A percentile compares a stretch with the other conserved stretches of the same genome.
Conservation (phyloP, 2,113 vertebrate species). For the Dolichotis patagonum region DNA sequence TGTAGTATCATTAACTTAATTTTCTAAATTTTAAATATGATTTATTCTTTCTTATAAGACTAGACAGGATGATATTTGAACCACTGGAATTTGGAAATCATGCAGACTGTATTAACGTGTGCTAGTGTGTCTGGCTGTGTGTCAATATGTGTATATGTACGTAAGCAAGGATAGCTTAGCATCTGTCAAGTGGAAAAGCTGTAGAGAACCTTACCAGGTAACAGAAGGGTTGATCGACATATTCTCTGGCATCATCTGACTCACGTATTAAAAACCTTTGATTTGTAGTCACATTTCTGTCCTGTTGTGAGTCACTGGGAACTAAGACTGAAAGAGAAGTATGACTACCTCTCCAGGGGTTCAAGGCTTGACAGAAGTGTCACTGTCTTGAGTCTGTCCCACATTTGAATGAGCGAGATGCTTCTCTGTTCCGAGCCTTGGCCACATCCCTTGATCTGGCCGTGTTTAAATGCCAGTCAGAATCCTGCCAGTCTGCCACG, state of each 20-base stretch:
- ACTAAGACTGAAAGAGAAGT: background rate
- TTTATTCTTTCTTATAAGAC: constrained; percentile 24
- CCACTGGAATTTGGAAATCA: background rate
- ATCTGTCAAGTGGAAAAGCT: background rate
- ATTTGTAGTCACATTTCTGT: background rate
- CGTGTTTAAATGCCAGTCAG: background rate
- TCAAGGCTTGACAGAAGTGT: background rate
- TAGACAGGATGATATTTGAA: constrained; percentile 6
- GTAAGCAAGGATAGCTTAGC: background rate
- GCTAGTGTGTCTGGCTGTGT: background rate
- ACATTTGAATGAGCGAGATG: background rate
- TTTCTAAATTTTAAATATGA: constrained; percentile 28
- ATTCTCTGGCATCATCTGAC: background rate
- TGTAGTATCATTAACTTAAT: background rate
- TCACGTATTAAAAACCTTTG: background rate
- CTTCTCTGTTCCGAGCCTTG: background rate
- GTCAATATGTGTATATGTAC: background rate
- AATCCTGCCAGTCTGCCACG: background rate
- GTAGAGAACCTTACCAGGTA: background rate
- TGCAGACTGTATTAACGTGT: background rate
- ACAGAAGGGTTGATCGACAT: background rate
- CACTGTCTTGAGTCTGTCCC: background rate
- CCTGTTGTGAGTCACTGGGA: background rate
- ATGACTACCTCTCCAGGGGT: background rate
- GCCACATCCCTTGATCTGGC: background rate